Evolutionary conservation across 2,113 vertebrate genomes (phyloP), one percentile per base, ranked within the genome.

Genomic region (Grus americana): DNA sequence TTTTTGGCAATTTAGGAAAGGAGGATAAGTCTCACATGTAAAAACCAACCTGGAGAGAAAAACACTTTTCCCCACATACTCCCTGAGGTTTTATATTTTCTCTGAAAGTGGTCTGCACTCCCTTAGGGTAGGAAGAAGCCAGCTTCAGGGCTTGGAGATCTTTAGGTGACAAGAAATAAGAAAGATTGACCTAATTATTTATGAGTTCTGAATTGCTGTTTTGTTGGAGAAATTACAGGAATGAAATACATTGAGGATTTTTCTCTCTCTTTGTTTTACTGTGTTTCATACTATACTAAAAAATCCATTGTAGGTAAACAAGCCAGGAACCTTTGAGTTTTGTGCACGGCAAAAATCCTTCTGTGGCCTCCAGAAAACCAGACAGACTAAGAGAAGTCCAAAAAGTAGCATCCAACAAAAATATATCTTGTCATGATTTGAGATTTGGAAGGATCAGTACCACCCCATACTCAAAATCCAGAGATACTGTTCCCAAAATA

Each of bases 101-200:
- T 57, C 52, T 72, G 49, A 67, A 84, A 91, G 50, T 73, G 32
- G 57, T 50, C 72, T 57, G 20, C 29, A 36, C 18, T 19, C 84
- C 40, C 22, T 68, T 58, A 61, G 79, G 34, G 11, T 15, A 57
- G 44, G 15, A 93, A 82, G 75, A 93, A 82, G 50, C 49, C 54
- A 82, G 46, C 55, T 47, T 92, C 73, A 87, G 29, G 44, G 78
- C 73, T 92, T 95, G 72, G 36, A 92, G 55, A 79, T 75, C 2
- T 96, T 93, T 67, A 72, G 47, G 32, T 88, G n/a, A 3, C 47
- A 95, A 97, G 46, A 92, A 97, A 93, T 72, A 44, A 87, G 79
- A 73, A 87, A 88, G 55, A 27, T 65, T 42, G 92, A n/a, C 59
- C 19, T 57, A 83, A 81, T 66, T 67, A 34, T 79, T 96, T 90